Conservation (phyloP, 2,797 vertebrate genomes). For the Malacoctenus gilli region DNA sequence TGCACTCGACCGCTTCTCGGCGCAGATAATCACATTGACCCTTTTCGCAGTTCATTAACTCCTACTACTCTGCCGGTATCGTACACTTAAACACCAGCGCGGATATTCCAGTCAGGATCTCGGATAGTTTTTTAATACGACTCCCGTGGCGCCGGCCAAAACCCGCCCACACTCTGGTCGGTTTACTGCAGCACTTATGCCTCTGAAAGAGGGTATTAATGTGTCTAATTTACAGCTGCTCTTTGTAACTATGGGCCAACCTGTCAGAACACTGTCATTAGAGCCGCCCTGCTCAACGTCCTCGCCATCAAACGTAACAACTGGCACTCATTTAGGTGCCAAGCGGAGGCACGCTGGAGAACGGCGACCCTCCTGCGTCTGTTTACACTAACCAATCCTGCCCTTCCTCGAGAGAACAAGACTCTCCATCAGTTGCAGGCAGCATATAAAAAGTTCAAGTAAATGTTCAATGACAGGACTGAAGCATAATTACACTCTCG, state of each 20-base stretch:
- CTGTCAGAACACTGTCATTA: constrained; percentile 10
- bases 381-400: not conserved
- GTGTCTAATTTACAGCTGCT: constrained; percentile 18
- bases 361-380: not conserved
- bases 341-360: not conserved
- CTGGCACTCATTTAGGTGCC: not conserved
- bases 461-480: constrained; percentile 11
- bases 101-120: constrained; percentile 21
- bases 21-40: constrained; percentile 32
- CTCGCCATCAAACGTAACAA: constrained; percentile 2
- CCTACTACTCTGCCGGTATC: constrained; percentile 13
- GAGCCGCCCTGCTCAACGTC: not conserved
- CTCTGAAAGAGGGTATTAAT: constrained; percentile 9
- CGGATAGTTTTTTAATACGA: constrained; percentile 27
- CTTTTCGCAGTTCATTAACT: constrained; percentile 37
- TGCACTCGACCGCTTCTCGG: constrained; percentile 21
- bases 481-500: not conserved
- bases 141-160: constrained; percentile 20
- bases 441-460: constrained; percentile 12
- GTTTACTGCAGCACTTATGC: constrained; percentile 17
- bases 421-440: not conserved
- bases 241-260: constrained; percentile 13
- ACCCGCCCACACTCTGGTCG: constrained; percentile 4
- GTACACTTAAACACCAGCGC: constrained; percentile 22
- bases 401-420: not conserved